phyloP scores from a whole-genome alignment of 2,888 invertebrate genomes.

The Cantharis nigra region DNA sequence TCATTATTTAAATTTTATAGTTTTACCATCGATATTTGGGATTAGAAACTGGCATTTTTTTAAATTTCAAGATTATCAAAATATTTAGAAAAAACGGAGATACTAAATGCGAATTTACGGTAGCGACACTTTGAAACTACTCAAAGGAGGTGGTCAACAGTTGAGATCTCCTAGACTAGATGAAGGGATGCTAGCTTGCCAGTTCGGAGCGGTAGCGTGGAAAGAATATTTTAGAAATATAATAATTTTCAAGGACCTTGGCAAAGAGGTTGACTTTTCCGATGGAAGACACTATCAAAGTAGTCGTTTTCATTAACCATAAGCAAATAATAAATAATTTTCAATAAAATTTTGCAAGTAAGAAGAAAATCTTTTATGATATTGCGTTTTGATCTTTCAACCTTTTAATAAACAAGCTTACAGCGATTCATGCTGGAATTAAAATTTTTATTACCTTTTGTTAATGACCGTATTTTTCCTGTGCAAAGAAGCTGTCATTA shows the following conservation, averaged over 20 bases:
- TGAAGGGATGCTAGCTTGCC: not conserved
- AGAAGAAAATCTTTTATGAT: slow-evolving; percentile 6
- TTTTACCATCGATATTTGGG: no score
- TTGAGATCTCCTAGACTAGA: not conserved
- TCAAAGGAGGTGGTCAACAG: no score
- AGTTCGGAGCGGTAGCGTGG: not conserved
- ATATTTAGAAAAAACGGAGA: no score
- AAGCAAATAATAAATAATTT: not conserved
- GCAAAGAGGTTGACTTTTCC: not conserved
- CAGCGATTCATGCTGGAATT: slow-evolving; percentile 14
- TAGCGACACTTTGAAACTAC: no score
- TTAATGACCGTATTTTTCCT: slow-evolving; percentile 13
- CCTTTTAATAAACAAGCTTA: slow-evolving; percentile 14
- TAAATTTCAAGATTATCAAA: no score
- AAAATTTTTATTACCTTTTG: slow-evolving; percentile 16
- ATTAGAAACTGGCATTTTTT: no score
- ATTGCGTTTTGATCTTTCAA: slow-evolving; percentile 13
- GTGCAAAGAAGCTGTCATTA: slow-evolving; percentile 8
- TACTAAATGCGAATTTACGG: no score
- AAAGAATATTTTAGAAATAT: no score
- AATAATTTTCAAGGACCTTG: no score
- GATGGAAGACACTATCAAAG: not conserved
- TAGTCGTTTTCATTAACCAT: not conserved
- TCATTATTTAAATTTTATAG: no score
- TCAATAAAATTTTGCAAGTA: not conserved